Base-by-base conservation (phyloP, 2,888 invertebrate genomes). In the Drosophila acutilabella region DNA sequence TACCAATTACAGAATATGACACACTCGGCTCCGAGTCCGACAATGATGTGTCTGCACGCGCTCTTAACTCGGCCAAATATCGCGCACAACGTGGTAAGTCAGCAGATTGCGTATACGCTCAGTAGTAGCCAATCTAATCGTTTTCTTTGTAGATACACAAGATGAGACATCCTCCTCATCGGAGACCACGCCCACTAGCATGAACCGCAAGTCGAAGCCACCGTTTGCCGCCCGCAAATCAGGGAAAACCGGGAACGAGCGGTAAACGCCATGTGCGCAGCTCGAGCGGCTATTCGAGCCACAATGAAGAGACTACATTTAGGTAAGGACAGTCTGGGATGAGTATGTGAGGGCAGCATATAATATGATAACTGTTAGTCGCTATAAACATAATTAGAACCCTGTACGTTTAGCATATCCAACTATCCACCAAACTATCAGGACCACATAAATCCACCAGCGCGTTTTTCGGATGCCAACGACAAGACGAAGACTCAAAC, bases 1-100 rank as follows among this genome's bases (percentile, higher is more conserved):
- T 96, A 94, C 96, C 96, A 94, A 96, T 96, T 95, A 96, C 96
- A 95, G 97, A 97, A 94, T 97, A 97, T 94, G 97, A 97, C 94
- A 95, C 95, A 90, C 94, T 95, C 91, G 96, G 95, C 90, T 95
- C 95, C 91, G 96, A 95, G 92, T 95, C 95, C 92, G 96, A 96
- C 93, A 97, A 97, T 92, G 97, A 97, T 93, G 94, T 94, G 91
- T 95, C 94, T 82, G 94, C 95, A 91, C 96, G 95, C 62, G 94
- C 92, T 89, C 94, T 92, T 66, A 93, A 93, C 87, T 92, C 92
- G 78, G 90, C 92, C 69, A 92, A 93, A 88, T 93, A 92, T 89
- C 90, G 92, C 74, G 90, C 92, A 38, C 91, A 92, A 83, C 90
- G 92, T 80, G 92, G 92, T 92, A 82, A 88, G 82, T 41, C 57